These are phyloP conservation scores for Ophion ellenae DNA, from an alignment of 2,888 invertebrate genomes.

Conservation along the genomic window DNA sequence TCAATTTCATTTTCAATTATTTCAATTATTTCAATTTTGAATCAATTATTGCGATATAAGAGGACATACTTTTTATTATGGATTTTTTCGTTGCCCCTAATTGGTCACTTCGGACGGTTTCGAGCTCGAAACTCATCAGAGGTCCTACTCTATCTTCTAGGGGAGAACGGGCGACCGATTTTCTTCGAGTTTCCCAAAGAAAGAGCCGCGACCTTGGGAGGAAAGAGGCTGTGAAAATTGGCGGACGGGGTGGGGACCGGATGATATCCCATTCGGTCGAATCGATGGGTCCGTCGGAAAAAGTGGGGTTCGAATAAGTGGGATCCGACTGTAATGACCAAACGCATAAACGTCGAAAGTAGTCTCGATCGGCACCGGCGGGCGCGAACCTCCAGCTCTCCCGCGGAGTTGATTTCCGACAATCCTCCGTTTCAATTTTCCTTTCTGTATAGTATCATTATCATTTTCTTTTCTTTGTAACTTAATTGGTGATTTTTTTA, in stretches of 20 bases:
- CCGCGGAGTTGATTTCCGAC: constrained; percentile 1
- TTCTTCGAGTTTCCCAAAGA: not conserved
- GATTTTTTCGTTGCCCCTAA: not conserved
- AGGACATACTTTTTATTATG: not conserved
- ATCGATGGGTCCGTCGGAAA: not conserved
- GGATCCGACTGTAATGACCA: constrained; percentile 49
- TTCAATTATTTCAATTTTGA: no score
- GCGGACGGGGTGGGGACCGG: not conserved
- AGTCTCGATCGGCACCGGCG: constrained; percentile 51
- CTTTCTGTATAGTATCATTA: not conserved
- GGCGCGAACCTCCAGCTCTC: constrained; percentile 21
- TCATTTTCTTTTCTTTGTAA: not conserved
- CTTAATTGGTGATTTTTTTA: not conserved
- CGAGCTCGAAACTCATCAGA: not conserved
- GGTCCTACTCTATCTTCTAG: not conserved
- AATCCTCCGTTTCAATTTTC: not conserved
- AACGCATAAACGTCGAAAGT: constrained; percentile 46
- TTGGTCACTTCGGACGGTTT: not conserved
- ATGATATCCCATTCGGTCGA: not conserved
- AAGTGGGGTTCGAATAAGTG: constrained; percentile 31
- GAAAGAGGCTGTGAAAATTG: constrained; percentile 5
- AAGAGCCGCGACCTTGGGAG: constrained; percentile 6
- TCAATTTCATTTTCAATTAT: no score
- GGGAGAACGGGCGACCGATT: not conserved
- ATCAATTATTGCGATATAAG: not conserved